Conservation (phyloP, 1,140 invertebrate species). For the Delia radicum region DNA sequence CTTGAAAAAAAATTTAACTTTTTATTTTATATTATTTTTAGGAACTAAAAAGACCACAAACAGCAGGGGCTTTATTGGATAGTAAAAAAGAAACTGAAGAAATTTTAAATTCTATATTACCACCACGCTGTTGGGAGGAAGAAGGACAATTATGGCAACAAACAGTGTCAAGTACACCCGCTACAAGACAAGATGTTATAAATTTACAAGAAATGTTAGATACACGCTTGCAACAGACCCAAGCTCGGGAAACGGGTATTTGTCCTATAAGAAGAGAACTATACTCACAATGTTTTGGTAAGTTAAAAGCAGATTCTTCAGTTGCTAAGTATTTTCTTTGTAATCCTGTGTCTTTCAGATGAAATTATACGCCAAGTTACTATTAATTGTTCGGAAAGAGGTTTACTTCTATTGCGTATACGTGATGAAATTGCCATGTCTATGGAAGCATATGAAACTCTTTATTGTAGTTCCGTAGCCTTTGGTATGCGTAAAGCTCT, state of each 20-base stretch:
- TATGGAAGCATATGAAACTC: conserved; percentile 87
- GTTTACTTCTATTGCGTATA: conserved; percentile 87
- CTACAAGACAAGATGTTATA: conserved; percentile 91
- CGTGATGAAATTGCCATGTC: conserved; percentile 96
- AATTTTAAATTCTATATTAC: conserved; percentile 93
- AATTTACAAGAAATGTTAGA: conserved; percentile 95
- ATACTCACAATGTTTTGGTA: conserved; percentile 96
- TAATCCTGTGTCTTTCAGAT: conserved; percentile 60
- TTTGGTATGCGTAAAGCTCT: conserved; percentile 98
- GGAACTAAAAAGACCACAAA: conserved; percentile 51
- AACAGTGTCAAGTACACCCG: conserved; percentile 91
- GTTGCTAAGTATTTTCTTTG: background rate
- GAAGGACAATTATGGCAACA: conserved; percentile 84
- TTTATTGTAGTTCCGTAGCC: conserved; percentile 96
- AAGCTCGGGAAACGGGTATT: conserved; percentile 94
- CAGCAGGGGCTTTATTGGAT: conserved; percentile 57
- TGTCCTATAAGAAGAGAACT: conserved; percentile 92
- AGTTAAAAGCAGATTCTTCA: conserved; percentile 35
- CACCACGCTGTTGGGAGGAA: conserved; percentile 93
- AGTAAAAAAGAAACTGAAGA: conserved; percentile 80
- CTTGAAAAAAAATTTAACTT: background rate
- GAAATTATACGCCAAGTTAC: conserved; percentile 93
- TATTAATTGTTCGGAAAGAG: conserved; percentile 95
- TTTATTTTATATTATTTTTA: background rate
- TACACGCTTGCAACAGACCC: conserved; percentile 83